phyloP scores from a whole-genome alignment of 2,797 vertebrate species.

The Ceryle rudis region DNA sequence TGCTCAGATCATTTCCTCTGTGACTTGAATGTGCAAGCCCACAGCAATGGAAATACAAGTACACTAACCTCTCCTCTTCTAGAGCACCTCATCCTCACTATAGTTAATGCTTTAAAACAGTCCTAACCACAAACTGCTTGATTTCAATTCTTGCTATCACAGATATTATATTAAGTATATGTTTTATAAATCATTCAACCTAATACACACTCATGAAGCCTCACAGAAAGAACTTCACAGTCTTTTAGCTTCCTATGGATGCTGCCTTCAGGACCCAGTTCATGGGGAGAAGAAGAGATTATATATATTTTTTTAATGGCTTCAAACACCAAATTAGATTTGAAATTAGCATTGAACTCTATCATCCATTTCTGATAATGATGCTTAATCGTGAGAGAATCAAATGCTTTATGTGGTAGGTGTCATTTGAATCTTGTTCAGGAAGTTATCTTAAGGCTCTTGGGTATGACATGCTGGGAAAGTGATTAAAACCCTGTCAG shows the following conservation, averaged over 20 bases:
- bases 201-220: not conserved
- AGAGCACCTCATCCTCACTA: not conserved
- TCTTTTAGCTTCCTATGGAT: not conserved
- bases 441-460: not conserved
- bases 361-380: slow-evolving; percentile 32
- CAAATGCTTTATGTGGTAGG: not conserved
- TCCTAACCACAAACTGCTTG: not conserved
- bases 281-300: not conserved
- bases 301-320: not conserved
- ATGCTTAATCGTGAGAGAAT: not conserved
- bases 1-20: not conserved
- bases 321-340: slow-evolving; percentile 21
- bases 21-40: not conserved
- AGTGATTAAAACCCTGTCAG: slow-evolving; percentile 29
- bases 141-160: not conserved
- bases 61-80: not conserved
- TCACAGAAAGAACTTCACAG: not conserved
- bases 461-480: not conserved
- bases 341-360: slow-evolving; percentile 25
- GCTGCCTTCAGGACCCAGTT: not conserved
- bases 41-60: not conserved
- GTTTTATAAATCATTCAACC: slow-evolving; percentile 35
- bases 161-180: not conserved
- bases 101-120: not conserved
- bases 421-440: not conserved